Evolutionary conservation across 1,140 invertebrate species (phyloP), one percentile per base, ranked within the genome.

Genomic region (Asbolus verrucosus): DNA sequence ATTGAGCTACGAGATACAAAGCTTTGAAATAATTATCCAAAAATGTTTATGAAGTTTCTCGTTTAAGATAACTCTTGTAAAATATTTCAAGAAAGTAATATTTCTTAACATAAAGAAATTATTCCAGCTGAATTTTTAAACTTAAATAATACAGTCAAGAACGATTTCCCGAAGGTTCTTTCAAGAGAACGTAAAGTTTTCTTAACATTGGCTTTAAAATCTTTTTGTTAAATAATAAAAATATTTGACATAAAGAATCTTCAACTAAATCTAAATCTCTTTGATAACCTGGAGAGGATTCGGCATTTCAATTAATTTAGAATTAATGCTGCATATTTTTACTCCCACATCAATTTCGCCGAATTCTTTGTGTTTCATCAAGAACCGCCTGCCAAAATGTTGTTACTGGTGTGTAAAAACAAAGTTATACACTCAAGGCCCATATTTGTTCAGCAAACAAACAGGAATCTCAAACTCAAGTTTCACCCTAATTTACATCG

Each of bases 91-190:
- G 41, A 63, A 63, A 33, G 59, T 16, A 36, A 62, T 33, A 36
- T 62, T 33, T 62, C 36, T 59, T 27, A 21, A 62, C 13, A 62
- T n/a, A 62, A 62, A 41, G 36, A 63, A 63, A 41, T 63, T 5
- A 63, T 41, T 63, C 30, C 6, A n/a, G 33, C 14, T n/a, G 14
- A 63, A 63, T 63, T 63, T 39, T 63, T 39, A 38, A 24, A 63
- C 14, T 31, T 63, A 63, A 63, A 63, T 41, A 63, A 63, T 19
- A 63, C 59, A 62, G 33, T 39, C 61, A 21, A n/a, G 33, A 21
- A 41, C 18, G 36, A 39, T 63, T 41, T 39, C 61, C 3, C 18
- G 14, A 18, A 19, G 4, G 33, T 63, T 39, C 61, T 19, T 63
- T 63, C 8, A 63, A 39, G 6, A 63, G 11, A 54, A 54, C n/a